These are phyloP conservation scores for Limnephilus auricula DNA, from an alignment of 2,888 invertebrate genomes.

Conservation along the genomic window DNA sequence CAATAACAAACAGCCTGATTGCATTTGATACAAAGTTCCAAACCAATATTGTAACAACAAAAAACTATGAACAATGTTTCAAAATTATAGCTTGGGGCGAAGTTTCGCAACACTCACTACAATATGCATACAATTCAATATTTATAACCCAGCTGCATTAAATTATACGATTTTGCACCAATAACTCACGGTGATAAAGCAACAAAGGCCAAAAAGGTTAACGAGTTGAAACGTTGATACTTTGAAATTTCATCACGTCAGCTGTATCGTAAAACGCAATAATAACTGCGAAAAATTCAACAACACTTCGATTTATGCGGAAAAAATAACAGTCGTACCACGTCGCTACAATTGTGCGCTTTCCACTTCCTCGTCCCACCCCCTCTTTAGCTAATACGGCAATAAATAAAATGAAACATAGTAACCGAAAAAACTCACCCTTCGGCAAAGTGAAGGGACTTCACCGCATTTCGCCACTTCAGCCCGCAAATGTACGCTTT, in stretches of 20 bases:
- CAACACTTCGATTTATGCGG: slow-evolving; percentile 41
- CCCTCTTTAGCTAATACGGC: slow-evolving; percentile 46
- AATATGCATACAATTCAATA: background rate
- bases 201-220: background rate
- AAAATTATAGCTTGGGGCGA: background rate
- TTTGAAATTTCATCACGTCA: background rate
- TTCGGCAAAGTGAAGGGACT: slow-evolving; percentile 8
- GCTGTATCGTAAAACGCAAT: slow-evolving; percentile 18
- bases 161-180: background rate
- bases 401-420: slow-evolving; percentile 52
- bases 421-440: slow-evolving; percentile 23
- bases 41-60: background rate
- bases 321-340: slow-evolving; percentile 50
- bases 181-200: background rate
- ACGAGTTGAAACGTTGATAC: background rate
- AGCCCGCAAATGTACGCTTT: slow-evolving; percentile 55
- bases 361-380: background rate
- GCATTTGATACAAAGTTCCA: background rate
- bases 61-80: background rate
- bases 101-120: background rate
- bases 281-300: slow-evolving; percentile 34
- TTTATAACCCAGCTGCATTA: background rate
- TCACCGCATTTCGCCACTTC: slow-evolving; percentile 26
- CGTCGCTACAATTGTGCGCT: slow-evolving; percentile 40
- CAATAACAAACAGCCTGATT: slow-evolving; percentile 50